Base-by-base conservation (phyloP, 2,888 invertebrate genomes). In the Patella ulyssiponensis region DNA sequence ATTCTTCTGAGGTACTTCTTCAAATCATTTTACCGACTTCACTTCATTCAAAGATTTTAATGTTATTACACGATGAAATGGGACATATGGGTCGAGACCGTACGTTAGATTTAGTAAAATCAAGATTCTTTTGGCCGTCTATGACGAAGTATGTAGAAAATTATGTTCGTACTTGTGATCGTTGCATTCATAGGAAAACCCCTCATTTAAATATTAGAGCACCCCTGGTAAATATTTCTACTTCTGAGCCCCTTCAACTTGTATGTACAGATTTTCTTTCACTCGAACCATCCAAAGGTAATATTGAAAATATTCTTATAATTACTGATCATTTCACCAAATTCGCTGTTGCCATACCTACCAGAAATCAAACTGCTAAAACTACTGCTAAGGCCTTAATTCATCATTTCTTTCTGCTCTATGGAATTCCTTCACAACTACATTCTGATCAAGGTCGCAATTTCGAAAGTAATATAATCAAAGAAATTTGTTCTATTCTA, bases 191-290 rank as follows among this genome's bases (percentile, higher is more conserved):
- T 4, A n/a, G 78, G 1, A 79, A 79, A 77, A 71, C 76, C 11
- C 72, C 77, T 1, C 56, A 56, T 15, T 20, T 53, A 17, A 12
- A 53, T 3, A 20, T 51, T 12, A 69, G 27, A 17, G 74, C 78
- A 27, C 23, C 80, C 11, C 17, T 81, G 12, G 70, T 76, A 9
- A 53, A 15, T 33, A 77, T 82, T 11, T 5, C 14, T 15, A 71
- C 78, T 1, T 71, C 71, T 44, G 33, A 71, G 69, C 81, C 82
- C 5, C 33, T 83, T 58, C 78, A 82, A 64, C 53, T 81, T 2
- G 76, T 82, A 14, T 78, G 77, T 44, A 78, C 82, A 12, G 79
- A 80, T 70, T 83, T 77, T 54, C 27, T 80, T n/a, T 81, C 82
- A 2, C 52, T 56, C 3, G 78, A 79, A 53, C 17, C 76, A 54